phyloP scores from a whole-genome alignment of 1,140 invertebrate species.

The Asobara japonica region DNA sequence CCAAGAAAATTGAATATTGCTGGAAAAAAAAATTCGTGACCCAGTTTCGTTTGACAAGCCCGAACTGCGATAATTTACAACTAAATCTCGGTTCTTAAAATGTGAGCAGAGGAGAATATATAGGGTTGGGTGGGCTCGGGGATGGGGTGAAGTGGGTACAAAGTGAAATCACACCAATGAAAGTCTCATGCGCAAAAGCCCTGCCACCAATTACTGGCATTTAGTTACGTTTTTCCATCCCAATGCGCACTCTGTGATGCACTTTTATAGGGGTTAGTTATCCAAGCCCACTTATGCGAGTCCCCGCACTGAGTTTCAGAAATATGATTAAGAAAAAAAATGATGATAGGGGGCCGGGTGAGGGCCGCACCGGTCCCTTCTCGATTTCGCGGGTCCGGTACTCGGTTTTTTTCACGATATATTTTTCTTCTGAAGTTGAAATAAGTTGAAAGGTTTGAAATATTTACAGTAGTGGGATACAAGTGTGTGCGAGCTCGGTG shows the following conservation, averaged over 20 bases:
- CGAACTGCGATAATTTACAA: slow-evolving; percentile 9
- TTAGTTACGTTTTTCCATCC: slow-evolving; percentile 67
- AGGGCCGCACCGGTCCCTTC: too few species aligned
- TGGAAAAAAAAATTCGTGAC: neutral
- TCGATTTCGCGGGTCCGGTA: too few species aligned
- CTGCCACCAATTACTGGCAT: slow-evolving; percentile 65
- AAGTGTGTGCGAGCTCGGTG: too few species aligned
- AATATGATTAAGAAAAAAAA: too few species aligned
- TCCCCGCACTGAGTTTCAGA: neutral
- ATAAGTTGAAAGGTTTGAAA: too few species aligned
- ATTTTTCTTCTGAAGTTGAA: too few species aligned
- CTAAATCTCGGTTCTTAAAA: slow-evolving; percentile 15
- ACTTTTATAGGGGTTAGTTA: slow-evolving; percentile 60
- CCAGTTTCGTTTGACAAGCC: neutral
- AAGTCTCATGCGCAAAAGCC: slow-evolving; percentile 25
- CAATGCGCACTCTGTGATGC: slow-evolving; percentile 64
- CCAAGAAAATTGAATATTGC: too few species aligned
- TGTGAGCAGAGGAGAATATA: slow-evolving; percentile 17
- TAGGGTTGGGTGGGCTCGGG: neutral
- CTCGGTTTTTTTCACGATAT: too few species aligned
- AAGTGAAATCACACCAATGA: slow-evolving; percentile 1
- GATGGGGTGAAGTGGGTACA: neutral
- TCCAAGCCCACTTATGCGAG: slow-evolving; percentile 56
- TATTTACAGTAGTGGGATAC: too few species aligned
- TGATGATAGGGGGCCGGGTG: too few species aligned